A percentile compares a stretch with the other conserved stretches of the same genome.
phyloP scores from a whole-genome alignment of 2,888 invertebrate genomes.

The Megastigmus dorsalis region DNA sequence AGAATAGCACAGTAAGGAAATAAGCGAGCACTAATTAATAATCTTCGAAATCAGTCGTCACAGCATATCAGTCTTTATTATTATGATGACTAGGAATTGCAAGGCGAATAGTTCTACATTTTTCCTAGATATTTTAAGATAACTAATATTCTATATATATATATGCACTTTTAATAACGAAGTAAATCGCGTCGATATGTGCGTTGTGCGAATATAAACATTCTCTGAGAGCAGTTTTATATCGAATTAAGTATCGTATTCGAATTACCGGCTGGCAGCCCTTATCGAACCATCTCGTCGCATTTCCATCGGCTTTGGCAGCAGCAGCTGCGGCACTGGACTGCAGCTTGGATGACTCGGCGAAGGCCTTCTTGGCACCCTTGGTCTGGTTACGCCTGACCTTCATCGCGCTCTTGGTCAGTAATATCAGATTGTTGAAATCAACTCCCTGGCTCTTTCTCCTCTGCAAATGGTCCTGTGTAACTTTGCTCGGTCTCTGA shows the following conservation, averaged over 20 bases:
- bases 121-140: no score
- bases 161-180: no score
- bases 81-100: neutral
- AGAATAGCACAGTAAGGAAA: no score
- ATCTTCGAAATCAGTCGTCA: no score
- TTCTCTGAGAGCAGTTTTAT: neutral
- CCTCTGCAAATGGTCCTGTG: constrained; percentile 63
- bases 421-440: constrained; percentile 69
- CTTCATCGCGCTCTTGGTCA: constrained; percentile 69
- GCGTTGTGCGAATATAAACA: neutral
- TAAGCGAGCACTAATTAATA: no score
- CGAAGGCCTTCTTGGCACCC: constrained; percentile 51
- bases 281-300: constrained; percentile 62
- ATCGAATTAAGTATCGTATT: no score
- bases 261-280: constrained; percentile 50
- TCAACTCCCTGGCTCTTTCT: constrained; percentile 68
- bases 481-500: constrained; percentile 67
- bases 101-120: neutral
- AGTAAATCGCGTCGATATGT: no score
- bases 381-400: constrained; percentile 64
- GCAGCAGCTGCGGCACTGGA: constrained; percentile 51
- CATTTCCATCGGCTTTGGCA: constrained; percentile 59
- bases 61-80: neutral
- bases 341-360: constrained; percentile 36
- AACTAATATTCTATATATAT: no score